Percentiles rank a stretch among this genome's conserved stretches.
phyloP scores from a whole-genome alignment of 2,797 vertebrate species.

The Acrossocheilus wenchowensis region DNA sequence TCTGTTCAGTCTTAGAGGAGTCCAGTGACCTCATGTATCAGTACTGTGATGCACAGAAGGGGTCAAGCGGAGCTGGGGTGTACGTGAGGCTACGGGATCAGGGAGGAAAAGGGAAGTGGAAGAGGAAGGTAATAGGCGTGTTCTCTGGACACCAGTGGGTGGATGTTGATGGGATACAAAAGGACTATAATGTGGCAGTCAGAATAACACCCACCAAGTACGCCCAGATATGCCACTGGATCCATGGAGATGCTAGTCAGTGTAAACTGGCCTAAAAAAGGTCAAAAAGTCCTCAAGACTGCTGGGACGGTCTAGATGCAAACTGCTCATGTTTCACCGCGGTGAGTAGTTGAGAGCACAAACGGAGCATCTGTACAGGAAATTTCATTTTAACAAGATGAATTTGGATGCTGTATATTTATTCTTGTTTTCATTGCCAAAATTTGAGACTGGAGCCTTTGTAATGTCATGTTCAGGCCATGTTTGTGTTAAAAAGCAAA shows the following conservation, averaged over 20 bases:
- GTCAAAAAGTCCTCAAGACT: not conserved
- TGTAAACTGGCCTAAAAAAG: constrained; percentile 80
- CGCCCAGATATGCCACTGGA: constrained; percentile 95
- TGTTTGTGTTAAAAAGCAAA: constrained; percentile 21
- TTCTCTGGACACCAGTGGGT: constrained; percentile 91
- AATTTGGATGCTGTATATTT: not conserved
- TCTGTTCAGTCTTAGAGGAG: constrained; percentile 88
- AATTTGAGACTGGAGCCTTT: not conserved
- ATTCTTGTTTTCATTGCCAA: not conserved
- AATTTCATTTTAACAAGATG: not conserved
- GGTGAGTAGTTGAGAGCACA: not conserved
- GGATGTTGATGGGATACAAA: constrained; percentile 78
- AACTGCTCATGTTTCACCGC: not conserved
- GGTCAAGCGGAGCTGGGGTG: constrained; percentile 88
- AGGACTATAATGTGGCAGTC: constrained; percentile 92
- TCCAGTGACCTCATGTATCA: constrained; percentile 91
- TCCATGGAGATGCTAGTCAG: constrained; percentile 80
- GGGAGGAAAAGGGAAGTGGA: constrained; percentile 80
- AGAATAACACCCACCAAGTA: constrained; percentile 92
- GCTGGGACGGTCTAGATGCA: not conserved
- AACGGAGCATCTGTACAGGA: not conserved
- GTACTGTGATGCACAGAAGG: constrained; percentile 87
- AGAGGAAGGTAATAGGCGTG: constrained; percentile 88
- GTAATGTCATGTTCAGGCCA: not conserved
- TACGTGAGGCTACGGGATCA: constrained; percentile 85